phyloP scores from a whole-genome alignment of 2,888 invertebrate species.

The Sussaba pulchella region DNA sequence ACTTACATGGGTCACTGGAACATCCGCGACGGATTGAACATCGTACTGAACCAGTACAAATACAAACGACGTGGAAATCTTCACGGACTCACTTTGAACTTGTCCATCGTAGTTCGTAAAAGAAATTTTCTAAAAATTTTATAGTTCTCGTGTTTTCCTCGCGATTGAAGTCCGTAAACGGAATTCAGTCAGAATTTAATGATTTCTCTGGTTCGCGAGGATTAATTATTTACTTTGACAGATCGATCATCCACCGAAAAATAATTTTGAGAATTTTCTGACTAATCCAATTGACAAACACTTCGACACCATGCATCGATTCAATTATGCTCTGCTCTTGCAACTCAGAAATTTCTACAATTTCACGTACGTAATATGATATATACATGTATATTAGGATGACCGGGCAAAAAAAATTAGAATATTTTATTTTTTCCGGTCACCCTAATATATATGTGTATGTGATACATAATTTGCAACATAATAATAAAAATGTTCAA shows the following conservation, averaged over 20 bases:
- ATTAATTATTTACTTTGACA: constrained; percentile 50
- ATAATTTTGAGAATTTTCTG: constrained; percentile 83
- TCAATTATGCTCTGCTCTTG: constrained; percentile 87
- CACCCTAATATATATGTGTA: no score
- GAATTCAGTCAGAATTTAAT: no score
- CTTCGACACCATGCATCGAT: constrained; percentile 88
- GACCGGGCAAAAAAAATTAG: neutral
- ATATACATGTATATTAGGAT: neutral
- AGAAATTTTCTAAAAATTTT: neutral
- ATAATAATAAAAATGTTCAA: no score
- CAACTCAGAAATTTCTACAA: constrained; percentile 88
- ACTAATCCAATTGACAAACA: constrained; percentile 85
- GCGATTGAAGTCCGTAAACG: no score
- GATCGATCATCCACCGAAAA: constrained; percentile 72
- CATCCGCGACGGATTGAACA: constrained; percentile 66
- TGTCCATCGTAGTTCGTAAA: constrained; percentile 73
- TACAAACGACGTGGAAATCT: constrained; percentile 77
- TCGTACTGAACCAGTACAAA: constrained; percentile 74
- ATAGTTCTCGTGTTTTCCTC: no score
- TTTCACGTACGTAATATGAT: constrained; percentile 86
- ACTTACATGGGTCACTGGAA: constrained; percentile 76
- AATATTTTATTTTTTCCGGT: constrained; percentile 5
- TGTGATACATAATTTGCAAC: no score
- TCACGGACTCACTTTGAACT: constrained; percentile 74
- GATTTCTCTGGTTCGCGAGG: no score